Conservation (phyloP, 2,888 invertebrate genomes). For the Agrypnus murinus region DNA sequence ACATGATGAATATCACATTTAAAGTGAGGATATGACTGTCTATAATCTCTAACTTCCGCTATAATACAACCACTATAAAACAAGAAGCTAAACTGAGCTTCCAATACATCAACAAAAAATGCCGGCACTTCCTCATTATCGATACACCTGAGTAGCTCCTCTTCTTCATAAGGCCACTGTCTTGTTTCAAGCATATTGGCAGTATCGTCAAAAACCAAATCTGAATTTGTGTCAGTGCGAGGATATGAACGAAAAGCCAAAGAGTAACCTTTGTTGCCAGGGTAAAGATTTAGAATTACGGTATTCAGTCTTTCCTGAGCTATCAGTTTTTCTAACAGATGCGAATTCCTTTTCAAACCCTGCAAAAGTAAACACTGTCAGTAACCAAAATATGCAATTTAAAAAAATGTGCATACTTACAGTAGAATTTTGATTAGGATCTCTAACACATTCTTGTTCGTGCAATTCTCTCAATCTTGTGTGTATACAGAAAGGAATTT, state of each 20-base stretch:
- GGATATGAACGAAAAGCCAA: conserved; percentile 62
- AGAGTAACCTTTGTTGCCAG: conserved; percentile 88
- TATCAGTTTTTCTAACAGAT: conserved; percentile 89
- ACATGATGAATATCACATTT: conserved; percentile 91
- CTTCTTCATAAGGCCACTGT: conserved; percentile 92
- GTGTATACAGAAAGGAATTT: conserved; percentile 68
- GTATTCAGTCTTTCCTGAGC: conserved; percentile 91
- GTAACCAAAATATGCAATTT: no score
- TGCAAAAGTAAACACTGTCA: conserved; percentile 69
- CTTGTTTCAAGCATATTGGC: conserved; percentile 81
- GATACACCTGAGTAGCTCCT: conserved; percentile 89
- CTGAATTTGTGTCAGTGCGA: conserved; percentile 57
- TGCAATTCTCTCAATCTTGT: conserved; percentile 70
- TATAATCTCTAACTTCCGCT: conserved; percentile 91
- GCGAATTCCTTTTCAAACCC: conserved; percentile 78
- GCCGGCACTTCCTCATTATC: conserved; percentile 94
- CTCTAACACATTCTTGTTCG: conserved; percentile 66
- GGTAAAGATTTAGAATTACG: conserved; percentile 92
- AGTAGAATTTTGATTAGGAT: conserved; percentile 59
- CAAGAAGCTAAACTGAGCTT: conserved; percentile 87
- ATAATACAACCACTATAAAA: conserved; percentile 95
- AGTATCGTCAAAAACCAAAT: conserved; percentile 75
- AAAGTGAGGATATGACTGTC: conserved; percentile 85
- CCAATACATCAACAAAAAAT: conserved; percentile 87
- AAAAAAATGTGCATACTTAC: no score